Conservation (phyloP, 2,888 invertebrate genomes). For the Netelia virgata region DNA sequence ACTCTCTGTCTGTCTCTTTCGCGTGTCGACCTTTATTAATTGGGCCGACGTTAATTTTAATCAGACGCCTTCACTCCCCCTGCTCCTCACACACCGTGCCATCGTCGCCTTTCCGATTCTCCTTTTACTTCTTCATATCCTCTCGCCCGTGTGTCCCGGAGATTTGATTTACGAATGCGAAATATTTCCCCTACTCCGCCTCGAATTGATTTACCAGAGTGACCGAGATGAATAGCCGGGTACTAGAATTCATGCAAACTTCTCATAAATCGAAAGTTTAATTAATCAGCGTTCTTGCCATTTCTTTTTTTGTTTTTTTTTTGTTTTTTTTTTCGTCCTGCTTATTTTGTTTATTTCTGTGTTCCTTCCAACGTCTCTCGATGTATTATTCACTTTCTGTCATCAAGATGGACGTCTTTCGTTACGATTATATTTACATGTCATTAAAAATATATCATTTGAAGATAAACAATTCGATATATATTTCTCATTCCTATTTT, state of each 20-base stretch:
- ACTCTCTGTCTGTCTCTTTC: slow-evolving; percentile 68
- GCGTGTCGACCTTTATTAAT: slow-evolving; percentile 76
- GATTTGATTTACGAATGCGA: slow-evolving; percentile 71
- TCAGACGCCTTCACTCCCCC: slow-evolving; percentile 71
- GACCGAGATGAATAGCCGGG: slow-evolving; percentile 66
- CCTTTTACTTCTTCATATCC: slow-evolving; percentile 36
- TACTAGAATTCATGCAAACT: slow-evolving; percentile 66
- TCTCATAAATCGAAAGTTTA: slow-evolving; percentile 68
- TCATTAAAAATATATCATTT: neutral
- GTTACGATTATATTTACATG: neutral
- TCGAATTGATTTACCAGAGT: slow-evolving; percentile 69
- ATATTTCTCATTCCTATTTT: neutral
- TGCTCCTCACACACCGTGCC: slow-evolving; percentile 46
- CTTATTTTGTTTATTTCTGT: slow-evolving; percentile 4
- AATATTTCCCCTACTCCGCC: slow-evolving; percentile 57
- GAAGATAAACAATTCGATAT: neutral
- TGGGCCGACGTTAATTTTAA: slow-evolving; percentile 82
- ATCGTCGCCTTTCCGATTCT: slow-evolving; percentile 63
- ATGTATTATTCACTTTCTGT: slow-evolving; percentile 9
- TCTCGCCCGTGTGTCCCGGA: slow-evolving; percentile 41
- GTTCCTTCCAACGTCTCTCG: neutral
- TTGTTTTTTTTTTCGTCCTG: slow-evolving; percentile 16
- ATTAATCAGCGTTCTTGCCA: slow-evolving; percentile 62
- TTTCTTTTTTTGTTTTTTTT: too few relatives aligned
- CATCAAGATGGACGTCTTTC: neutral